These are phyloP conservation scores for Neosalanx taihuensis DNA, from an alignment of 2,797 vertebrate species.

Conservation along the genomic window DNA sequence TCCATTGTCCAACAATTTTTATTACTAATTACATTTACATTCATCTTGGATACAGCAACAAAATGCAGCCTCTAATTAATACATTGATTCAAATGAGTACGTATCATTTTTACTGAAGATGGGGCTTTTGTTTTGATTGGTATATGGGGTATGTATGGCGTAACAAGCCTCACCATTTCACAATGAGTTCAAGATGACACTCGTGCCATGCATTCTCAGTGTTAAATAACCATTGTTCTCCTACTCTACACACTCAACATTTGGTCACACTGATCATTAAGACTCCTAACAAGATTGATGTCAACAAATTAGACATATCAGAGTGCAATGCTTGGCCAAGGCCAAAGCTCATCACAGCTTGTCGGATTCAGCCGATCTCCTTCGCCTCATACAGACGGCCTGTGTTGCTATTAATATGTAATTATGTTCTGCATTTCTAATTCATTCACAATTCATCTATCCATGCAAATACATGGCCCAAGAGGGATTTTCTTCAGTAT, in stretches of 20 bases:
- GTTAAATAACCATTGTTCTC: constrained; percentile 51
- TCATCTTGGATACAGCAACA: not conserved
- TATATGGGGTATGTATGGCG: constrained; percentile 32
- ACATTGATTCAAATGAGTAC: constrained; percentile 2
- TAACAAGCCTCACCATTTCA: constrained; percentile 50
- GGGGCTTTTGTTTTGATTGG: too few species aligned
- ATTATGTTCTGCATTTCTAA: not conserved
- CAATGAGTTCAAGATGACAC: constrained; percentile 53
- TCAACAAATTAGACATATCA: constrained; percentile 45
- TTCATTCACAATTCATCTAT: constrained; percentile 53
- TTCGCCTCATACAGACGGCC: constrained; percentile 22
- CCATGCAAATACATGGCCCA: constrained; percentile 40
- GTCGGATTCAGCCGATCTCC: constrained; percentile 35
- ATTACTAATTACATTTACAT: too few species aligned
- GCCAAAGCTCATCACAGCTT: constrained; percentile 25
- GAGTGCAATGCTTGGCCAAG: constrained; percentile 28
- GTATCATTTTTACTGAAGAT: not conserved
- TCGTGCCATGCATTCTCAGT: constrained; percentile 35
- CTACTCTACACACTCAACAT: constrained; percentile 45
- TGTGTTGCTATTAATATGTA: constrained; percentile 44
- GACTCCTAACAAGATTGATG: constrained; percentile 53
- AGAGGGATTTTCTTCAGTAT: constrained; percentile 41
- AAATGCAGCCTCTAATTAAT: not conserved
- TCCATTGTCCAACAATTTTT: too few species aligned
- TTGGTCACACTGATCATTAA: constrained; percentile 53